A percentile compares a stretch with the other conserved stretches of the same genome.
Evolutionary conservation across 2,888 invertebrate genomes (phyloP).

Genomic region (Drepanosiphum platanoidis): DNA sequence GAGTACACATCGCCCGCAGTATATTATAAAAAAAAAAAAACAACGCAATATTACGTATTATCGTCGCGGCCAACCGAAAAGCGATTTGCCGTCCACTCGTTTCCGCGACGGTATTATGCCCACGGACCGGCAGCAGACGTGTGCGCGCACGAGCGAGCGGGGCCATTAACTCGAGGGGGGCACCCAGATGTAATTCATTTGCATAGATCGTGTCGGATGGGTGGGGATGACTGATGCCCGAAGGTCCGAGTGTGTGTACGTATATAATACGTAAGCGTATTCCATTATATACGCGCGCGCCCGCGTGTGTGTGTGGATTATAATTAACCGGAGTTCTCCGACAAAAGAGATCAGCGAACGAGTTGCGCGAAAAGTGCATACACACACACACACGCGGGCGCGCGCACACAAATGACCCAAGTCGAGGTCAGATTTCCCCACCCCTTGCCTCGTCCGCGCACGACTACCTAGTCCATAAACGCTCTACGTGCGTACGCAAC

Average conservation of each 20-base stretch:
- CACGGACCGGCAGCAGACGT: background rate
- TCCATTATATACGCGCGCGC: background rate
- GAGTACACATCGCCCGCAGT: too few relatives aligned
- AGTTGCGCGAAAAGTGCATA: slow-evolving; percentile 43
- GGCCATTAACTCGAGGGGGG: slow-evolving; percentile 39
- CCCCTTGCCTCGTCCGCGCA: background rate
- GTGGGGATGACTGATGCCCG: slow-evolving; percentile 56
- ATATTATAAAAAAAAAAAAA: too few relatives aligned
- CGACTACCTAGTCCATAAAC: background rate
- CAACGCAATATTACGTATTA: too few relatives aligned
- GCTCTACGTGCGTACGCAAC: background rate
- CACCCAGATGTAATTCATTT: slow-evolving; percentile 41
- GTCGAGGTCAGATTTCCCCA: slow-evolving; percentile 53
- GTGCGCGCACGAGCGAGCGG: slow-evolving; percentile 30
- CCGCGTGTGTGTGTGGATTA: slow-evolving; percentile 11
- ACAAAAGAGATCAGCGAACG: slow-evolving; percentile 56
- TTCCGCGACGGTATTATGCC: background rate
- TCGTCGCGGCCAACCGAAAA: background rate
- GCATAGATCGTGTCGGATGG: slow-evolving; percentile 55
- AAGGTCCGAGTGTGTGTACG: slow-evolving; percentile 30
- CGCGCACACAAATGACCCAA: slow-evolving; percentile 22
- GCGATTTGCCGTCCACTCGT: background rate
- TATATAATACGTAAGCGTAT: background rate
- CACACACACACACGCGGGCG: background rate
- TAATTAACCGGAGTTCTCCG: slow-evolving; percentile 59